These are phyloP conservation scores for Ormyrus rosae DNA, from an alignment of 2,888 invertebrate genomes.

Conservation along the genomic window DNA sequence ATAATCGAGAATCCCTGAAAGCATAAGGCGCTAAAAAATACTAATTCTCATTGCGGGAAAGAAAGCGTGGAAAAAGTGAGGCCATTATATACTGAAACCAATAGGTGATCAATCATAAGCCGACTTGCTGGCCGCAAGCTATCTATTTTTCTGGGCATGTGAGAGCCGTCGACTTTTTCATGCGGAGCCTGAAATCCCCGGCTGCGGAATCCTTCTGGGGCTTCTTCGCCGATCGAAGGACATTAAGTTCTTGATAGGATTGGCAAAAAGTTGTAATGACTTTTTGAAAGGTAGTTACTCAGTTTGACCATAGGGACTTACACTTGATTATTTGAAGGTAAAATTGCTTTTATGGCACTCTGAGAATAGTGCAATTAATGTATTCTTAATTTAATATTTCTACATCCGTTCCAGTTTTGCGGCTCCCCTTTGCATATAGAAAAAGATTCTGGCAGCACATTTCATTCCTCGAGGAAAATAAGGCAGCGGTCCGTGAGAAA, in stretches of 20 bases:
- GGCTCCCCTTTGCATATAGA: not conserved
- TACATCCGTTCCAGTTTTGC: not conserved
- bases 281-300: conserved; percentile 67
- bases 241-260: conserved; percentile 74
- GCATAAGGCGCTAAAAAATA: conserved; percentile 34
- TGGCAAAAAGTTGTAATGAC: conserved; percentile 74
- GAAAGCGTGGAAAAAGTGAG: not conserved
- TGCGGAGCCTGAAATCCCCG: conserved; percentile 61
- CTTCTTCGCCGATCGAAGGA: conserved; percentile 69
- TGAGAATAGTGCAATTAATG: too few species aligned
- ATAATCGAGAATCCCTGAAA: not conserved
- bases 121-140: conserved; percentile 58
- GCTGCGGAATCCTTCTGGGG: conserved; percentile 66
- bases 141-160: conserved; percentile 73
- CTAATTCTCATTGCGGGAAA: conserved; percentile 1
- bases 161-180: conserved; percentile 72
- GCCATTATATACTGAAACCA: conserved; percentile 59
- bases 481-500: conserved; percentile 59
- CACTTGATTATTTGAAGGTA: conserved; percentile 34
- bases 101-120: conserved; percentile 74
- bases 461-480: conserved; percentile 55
- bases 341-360: too few species aligned
- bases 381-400: conserved; percentile 2
- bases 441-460: conserved; percentile 49
- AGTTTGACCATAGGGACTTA: conserved; percentile 30